Evolutionary conservation across 2,113 vertebrate species (phyloP), one percentile per base, ranked within the genome.

Genomic region (Sarotherodon lohbergeri): DNA sequence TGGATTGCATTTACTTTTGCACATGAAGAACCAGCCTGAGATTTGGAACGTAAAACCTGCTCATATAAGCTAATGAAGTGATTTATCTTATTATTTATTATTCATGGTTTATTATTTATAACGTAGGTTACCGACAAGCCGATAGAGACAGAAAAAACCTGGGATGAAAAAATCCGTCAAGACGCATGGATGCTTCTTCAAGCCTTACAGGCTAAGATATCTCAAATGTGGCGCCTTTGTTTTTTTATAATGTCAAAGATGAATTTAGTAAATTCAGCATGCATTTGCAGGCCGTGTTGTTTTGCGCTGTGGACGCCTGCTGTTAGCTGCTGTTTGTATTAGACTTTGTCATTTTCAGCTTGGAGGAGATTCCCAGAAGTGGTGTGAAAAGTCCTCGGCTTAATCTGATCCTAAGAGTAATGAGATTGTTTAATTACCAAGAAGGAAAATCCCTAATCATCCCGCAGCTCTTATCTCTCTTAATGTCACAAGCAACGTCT

Each of bases 341-440:
- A 54, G 27, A 56, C 46, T 86, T 55, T 80, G 55, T 61, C 81
- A 50, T 68, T 19, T 29, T 54, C 59, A 27, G 46, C 73, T 86
- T 50, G 83, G 8, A 55, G 36, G 56, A 50, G 83, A 81, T 46
- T 86, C 90, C 84, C 82, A 73, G 79, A 90, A 86, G 91, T 86
- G 88, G 86, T 85, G 84, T 80, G 85, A 85, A 89, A 68, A 93
- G 85, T 90, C 87, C 81, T 85, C 4, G 41, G 27, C 68, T 91
- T 90, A 85, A 92, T 92, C 92, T 90, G 91, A 92, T 93, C 80
- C 48, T 76, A 29, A 81, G 84, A 88, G 90, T 89, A 92, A 89
- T 82, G 87, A 90, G 83, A 91, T 93, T 22, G 85, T 93, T 92
- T 93, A 93, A 94, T 94, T 90, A 91, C 89, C 86, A 46, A 78